phyloP scores from a whole-genome alignment of 2,888 invertebrate genomes.

The Hyposoter dolosus region DNA sequence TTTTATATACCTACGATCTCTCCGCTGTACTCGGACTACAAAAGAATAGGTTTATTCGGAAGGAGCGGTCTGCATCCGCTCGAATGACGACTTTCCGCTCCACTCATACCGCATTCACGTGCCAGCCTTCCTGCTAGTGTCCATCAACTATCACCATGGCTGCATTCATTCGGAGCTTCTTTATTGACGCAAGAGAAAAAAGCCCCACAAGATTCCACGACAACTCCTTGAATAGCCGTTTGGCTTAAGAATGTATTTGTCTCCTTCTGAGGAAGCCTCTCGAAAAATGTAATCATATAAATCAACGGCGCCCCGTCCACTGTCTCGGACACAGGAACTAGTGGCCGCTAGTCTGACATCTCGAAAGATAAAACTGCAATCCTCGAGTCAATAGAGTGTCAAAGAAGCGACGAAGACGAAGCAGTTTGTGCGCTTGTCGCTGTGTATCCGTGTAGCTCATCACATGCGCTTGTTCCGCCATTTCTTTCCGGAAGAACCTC shows the following conservation, averaged over 20 bases:
- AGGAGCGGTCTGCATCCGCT: slow-evolving; percentile 58
- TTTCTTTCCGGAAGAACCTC: slow-evolving; percentile 56
- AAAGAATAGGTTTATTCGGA: slow-evolving; percentile 64
- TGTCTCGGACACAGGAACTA: slow-evolving; percentile 16
- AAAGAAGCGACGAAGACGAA: neutral
- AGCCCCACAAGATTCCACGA: slow-evolving; percentile 4
- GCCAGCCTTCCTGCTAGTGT: slow-evolving; percentile 18
- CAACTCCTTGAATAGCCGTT: slow-evolving; percentile 40
- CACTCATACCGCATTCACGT: slow-evolving; percentile 23
- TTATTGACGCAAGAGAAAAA: slow-evolving; percentile 28
- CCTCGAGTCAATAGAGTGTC: slow-evolving; percentile 53
- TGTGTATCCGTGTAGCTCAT: neutral
- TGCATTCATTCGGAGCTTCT: slow-evolving; percentile 42
- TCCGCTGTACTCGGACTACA: slow-evolving; percentile 48
- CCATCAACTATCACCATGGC: slow-evolving; percentile 44
- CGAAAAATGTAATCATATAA: slow-evolving; percentile 47
- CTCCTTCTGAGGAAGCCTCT: slow-evolving; percentile 13
- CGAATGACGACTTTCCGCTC: slow-evolving; percentile 59
- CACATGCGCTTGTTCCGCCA: slow-evolving; percentile 16
- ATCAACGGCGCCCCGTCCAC: slow-evolving; percentile 35
- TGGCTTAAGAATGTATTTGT: slow-evolving; percentile 28
- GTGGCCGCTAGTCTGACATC: slow-evolving; percentile 29
- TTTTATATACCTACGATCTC: slow-evolving; percentile 8
- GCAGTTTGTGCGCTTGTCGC: slow-evolving; percentile 15
- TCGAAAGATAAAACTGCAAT: slow-evolving; percentile 19